Percentiles rank a stretch among this genome's conserved stretches.
Evolutionary conservation across 2,113 vertebrate species (phyloP).

Genomic region (Meriones unguiculatus): DNA sequence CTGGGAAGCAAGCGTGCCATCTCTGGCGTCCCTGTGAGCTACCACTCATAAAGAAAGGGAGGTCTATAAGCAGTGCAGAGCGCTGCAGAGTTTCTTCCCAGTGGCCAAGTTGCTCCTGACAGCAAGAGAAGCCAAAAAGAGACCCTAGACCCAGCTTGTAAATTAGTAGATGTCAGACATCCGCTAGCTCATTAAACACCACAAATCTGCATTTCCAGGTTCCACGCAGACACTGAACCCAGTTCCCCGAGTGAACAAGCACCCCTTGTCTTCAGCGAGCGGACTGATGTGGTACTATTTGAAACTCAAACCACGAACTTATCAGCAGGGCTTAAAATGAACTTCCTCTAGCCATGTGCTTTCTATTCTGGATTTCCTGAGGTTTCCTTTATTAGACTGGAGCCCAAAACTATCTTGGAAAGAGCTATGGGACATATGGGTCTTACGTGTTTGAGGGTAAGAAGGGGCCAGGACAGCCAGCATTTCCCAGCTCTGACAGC

Average conservation of each 20-base stretch:
- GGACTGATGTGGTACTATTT: background rate
- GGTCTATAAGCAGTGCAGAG: accelerated
- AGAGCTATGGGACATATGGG: background rate
- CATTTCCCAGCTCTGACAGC: background rate
- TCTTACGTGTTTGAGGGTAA: background rate
- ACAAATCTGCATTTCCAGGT: accelerated
- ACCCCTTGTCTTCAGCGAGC: background rate
- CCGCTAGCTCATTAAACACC: background rate
- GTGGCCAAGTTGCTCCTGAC: background rate
- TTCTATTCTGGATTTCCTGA: conserved; percentile 60
- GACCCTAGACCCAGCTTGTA: background rate
- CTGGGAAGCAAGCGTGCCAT: accelerated
- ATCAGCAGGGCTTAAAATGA: conserved; percentile 46
- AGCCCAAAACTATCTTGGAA: conserved; percentile 49
- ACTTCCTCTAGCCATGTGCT: conserved; percentile 34
- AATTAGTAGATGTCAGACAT: background rate
- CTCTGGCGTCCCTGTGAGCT: background rate
- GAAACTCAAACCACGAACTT: conserved; percentile 25
- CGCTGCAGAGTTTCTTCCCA: too few relatives aligned
- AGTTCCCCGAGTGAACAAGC: background rate
- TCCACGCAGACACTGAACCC: background rate
- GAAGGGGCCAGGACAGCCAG: background rate
- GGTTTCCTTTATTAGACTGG: conserved; percentile 61
- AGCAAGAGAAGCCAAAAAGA: background rate
- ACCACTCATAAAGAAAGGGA: background rate